Evolutionary conservation across 2,797 vertebrate genomes (phyloP), one percentile per base, ranked within the genome.

Genomic region (Lutjanus campechanus): DNA sequence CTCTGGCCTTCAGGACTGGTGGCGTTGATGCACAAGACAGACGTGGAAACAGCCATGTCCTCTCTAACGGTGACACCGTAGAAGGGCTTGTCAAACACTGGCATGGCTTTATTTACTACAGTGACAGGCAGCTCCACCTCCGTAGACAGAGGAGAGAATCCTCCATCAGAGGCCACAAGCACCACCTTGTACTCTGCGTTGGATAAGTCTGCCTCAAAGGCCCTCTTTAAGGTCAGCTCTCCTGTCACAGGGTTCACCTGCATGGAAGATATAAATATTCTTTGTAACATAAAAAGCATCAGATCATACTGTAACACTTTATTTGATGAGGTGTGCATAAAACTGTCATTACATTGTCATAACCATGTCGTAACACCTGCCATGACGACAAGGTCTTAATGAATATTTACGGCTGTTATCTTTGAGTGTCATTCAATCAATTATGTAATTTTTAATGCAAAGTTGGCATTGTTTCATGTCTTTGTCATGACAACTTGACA

Each of bases 91-190:
- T 99, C 98, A 7, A 99, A 99, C 89, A 99, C 94, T 1, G 98
- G 98, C 97, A 98, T 98, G 83, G 97, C 98, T 94, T 97, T 98
- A 88, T 97, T 98, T 77, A 98, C 95, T 15, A 99, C 96, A 0
- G 96, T 97, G 68, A 99, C 82, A 6, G 96, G 97, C 16, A 99
- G 95, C 16, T 95, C 91, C 62, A 97, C 96, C 89, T 97, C 96
- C 1, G 95, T 94, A 60, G 97, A 96, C 71, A 97, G 96, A 12
- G 96, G 88, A 2, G 97, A 97, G 70, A 91, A 90, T 75, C 98
- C 98, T 6, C 95, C 91, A 29, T 99, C 98, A 69, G 95, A 96
- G 13, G 97, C 98, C 64, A 99, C 91, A 4, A 99, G 88, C 0
- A 95, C 95, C 74, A 99, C 63, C 17, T 95, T 92, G 86, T 97